A percentile compares a stretch with the other conserved stretches of the same genome.
Evolutionary conservation across 2,888 invertebrate genomes (phyloP).

Genomic region (Drosophila paramelanica): DNA sequence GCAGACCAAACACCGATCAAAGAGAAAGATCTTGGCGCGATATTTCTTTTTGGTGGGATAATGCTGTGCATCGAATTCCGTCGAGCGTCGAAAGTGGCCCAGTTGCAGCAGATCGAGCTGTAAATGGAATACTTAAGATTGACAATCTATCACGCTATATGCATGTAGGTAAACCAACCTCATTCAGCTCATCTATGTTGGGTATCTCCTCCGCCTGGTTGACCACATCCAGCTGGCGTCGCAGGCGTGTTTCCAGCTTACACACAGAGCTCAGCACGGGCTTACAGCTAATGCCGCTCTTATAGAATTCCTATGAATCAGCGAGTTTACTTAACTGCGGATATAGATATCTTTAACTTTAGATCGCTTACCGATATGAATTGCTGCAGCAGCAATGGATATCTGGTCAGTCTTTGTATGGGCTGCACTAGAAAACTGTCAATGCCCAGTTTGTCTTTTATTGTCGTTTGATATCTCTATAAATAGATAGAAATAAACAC

Average conservation of each 20-base stretch:
- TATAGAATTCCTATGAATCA: constrained; percentile 81
- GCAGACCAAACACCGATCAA: constrained; percentile 83
- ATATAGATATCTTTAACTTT: neutral
- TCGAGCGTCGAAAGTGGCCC: constrained; percentile 82
- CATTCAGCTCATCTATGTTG: constrained; percentile 82
- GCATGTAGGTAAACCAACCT: constrained; percentile 59
- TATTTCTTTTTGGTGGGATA: constrained; percentile 82
- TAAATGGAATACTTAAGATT: rapidly evolving
- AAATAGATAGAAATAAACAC: neutral
- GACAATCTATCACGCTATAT: neutral
- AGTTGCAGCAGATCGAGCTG: constrained; percentile 81
- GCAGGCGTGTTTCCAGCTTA: constrained; percentile 84
- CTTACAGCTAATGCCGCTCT: constrained; percentile 83
- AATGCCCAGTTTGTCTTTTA: constrained; percentile 84
- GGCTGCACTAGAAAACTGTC: constrained; percentile 85
- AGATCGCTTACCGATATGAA: constrained; percentile 81
- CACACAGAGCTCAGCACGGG: constrained; percentile 83
- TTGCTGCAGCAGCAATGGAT: constrained; percentile 84
- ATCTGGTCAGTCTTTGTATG: constrained; percentile 85
- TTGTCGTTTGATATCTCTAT: constrained; percentile 79
- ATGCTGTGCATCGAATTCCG: constrained; percentile 83
- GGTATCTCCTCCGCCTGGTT: constrained; percentile 84
- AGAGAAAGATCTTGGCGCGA: constrained; percentile 83
- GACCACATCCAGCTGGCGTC: constrained; percentile 82
- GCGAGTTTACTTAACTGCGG: neutral